Base-by-base conservation (phyloP, 1,140 invertebrate species). In the Drosophila mojavensis region DNA sequence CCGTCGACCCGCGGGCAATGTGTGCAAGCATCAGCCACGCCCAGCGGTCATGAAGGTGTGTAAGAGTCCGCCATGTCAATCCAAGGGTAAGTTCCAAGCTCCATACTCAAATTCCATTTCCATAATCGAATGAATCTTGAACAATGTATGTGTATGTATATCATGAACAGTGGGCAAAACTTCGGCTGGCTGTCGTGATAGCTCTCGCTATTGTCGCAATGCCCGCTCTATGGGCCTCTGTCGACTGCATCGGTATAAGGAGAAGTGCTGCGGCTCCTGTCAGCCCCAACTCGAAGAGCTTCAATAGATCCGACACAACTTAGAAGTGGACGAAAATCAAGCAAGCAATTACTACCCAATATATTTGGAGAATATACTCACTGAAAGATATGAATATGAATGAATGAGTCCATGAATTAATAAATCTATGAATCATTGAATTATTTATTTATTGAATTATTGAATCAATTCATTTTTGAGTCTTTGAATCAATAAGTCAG, bases 181-280 rank as follows among this genome's bases (percentile, higher is more conserved):
- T 28, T 65, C 68, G 17, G 24, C 56, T 13, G 61, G 65, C 63
- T 98, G 97, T 92, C 95, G 94, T 73, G 97, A 98, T 90, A 94
- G 95, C 45, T 97, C 96, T 26, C 95, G 95, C 63, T 95, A 96
- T 79, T 98, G 97, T 92, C 94, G 94, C 75, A 96, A 96, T 89
- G 96, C 97, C 13, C 95, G 95, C 82, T 93, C 94, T 24, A 96
- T 97, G 95, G 96, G 97, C 89, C 94, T 97, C 94, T 98, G 97
- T 93, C 95, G 95, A 58, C 93, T 97, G 64, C 94, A 95, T 79
- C 94, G 96, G 41, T 98, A 97, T 92, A 95, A 96, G 91, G 94
- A 95, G 78, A 96, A 96, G 88, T 98, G 97, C 91, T 98, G 97
- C 93, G 94, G 95, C 79, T 96, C 97, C 59, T 98, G 97, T 89